Evolutionary conservation across 2,888 invertebrate species (phyloP).

Genomic region (Lepidonotus clava): DNA sequence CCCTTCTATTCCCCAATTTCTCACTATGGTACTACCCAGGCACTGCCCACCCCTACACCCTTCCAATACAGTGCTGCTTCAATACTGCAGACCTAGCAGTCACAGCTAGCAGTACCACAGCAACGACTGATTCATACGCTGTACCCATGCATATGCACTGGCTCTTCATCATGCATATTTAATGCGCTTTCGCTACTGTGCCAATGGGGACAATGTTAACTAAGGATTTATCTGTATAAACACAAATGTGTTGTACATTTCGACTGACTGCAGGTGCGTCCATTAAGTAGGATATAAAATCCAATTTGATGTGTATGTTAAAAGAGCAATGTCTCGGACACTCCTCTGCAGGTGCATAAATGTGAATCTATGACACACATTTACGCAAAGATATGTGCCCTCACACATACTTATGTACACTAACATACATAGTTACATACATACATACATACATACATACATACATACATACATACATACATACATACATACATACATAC

Average conservation of each 20-base stretch:
- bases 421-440: neutral
- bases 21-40: no score
- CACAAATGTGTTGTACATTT: no score
- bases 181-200: neutral
- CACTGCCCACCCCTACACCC: no score
- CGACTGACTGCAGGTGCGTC: no score
- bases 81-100: no score
- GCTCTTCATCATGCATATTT: constrained; percentile 6
- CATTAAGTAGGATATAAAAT: neutral
- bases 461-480: constrained; percentile 31
- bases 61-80: no score
- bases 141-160: no score
- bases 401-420: neutral
- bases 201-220: neutral
- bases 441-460: constrained; percentile 40
- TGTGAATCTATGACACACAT: neutral
- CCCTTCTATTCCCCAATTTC: no score
- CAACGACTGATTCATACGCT: no score
- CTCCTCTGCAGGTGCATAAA: neutral
- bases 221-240: no score
- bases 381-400: neutral
- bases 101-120: no score
- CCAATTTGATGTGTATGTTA: neutral
- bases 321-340: neutral
- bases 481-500: constrained; percentile 53